These are phyloP conservation scores for Rhinichthys klamathensis DNA, from an alignment of 2,113 vertebrate species.

Conservation along the genomic window DNA sequence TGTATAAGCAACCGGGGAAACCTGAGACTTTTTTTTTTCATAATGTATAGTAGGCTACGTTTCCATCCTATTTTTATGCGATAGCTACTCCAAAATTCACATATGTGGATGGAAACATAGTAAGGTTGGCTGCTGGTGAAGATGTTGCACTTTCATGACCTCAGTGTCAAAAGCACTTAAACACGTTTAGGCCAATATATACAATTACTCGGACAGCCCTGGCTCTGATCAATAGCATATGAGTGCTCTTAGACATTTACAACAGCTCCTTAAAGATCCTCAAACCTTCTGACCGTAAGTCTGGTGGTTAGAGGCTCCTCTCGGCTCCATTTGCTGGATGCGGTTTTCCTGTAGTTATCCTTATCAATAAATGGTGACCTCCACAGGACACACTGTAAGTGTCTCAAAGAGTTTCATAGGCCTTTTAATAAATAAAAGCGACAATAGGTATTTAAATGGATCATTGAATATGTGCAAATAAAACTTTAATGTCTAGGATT, in stretches of 20 bases:
- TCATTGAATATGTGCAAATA: background rate
- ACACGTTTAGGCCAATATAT: conserved; percentile 3
- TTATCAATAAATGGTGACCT: conserved; percentile 69
- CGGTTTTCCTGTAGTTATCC: conserved; percentile 64
- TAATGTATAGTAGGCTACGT: too few relatives aligned
- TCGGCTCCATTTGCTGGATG: conserved; percentile 59
- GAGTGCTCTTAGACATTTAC: conserved; percentile 38
- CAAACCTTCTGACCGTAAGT: conserved; percentile 22
- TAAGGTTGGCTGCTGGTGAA: background rate
- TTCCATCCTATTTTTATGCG: background rate
- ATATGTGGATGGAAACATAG: background rate
- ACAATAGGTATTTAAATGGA: background rate
- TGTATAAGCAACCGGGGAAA: too few relatives aligned
- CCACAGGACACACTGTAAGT: conserved; percentile 61
- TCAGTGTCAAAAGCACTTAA: conserved; percentile 1
- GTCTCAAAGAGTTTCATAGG: background rate
- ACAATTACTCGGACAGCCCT: conserved; percentile 1
- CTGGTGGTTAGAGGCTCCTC: conserved; percentile 6
- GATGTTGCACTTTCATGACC: background rate
- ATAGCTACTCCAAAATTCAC: too few relatives aligned
- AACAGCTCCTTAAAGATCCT: conserved; percentile 32
- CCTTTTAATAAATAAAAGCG: conserved; percentile 9
- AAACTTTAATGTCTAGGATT: background rate
- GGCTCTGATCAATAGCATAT: conserved; percentile 23
- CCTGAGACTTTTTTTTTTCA: too few relatives aligned